Conservation (phyloP, 2,888 invertebrate species). For the Chrysolina oricalcia region DNA sequence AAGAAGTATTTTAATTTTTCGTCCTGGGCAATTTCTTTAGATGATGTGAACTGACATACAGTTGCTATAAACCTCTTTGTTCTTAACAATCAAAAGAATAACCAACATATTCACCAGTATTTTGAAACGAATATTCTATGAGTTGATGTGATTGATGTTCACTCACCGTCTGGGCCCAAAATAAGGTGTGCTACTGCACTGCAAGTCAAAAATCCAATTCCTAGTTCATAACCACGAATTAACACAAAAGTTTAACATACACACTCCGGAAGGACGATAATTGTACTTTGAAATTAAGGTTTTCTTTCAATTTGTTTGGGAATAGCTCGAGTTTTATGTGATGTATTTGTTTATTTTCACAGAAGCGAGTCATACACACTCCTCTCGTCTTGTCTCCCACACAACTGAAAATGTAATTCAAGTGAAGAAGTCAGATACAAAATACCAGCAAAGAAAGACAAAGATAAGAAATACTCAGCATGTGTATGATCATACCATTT, state of each 20-base stretch:
- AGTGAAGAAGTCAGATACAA: not conserved
- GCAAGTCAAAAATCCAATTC: conserved; percentile 2
- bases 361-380: not conserved
- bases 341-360: conserved; percentile 14
- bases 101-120: not conserved
- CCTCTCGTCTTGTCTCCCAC: not conserved
- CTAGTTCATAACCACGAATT: conserved; percentile 1
- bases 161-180: conserved; percentile 15
- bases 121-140: not conserved
- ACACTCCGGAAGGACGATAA: not conserved
- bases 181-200: not conserved
- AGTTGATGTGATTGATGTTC: not conserved
- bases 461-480: not conserved
- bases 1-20: not conserved
- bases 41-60: not conserved
- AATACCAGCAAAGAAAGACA: not conserved
- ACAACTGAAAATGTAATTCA: not conserved
- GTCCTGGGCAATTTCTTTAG: not conserved
- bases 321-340: not conserved
- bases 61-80: not conserved
- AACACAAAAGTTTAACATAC: conserved; percentile 4
- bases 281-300: not conserved
- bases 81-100: not conserved
- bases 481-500: not conserved
- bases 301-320: not conserved